Evolutionary conservation across 2,797 vertebrate species (phyloP), one percentile per base, ranked within the genome.

Genomic region (Aulostomus chinensis): DNA sequence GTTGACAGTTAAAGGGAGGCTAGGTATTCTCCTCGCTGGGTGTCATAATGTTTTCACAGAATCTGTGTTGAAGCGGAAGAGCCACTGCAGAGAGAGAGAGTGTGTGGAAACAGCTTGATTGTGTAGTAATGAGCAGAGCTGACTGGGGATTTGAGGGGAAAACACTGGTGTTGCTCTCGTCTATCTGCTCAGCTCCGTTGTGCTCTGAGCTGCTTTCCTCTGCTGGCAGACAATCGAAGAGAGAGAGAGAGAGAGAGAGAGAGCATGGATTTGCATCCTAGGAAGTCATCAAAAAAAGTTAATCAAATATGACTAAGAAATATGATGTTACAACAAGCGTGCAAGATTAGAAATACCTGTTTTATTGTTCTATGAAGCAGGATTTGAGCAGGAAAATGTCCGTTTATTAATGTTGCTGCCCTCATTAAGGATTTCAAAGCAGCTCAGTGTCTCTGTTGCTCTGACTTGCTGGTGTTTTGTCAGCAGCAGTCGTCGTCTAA

Each of bases 121-220:
- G 29, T 49, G 53, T 39, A 9, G 58, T 55, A 68, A 73, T 57
- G 67, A 66, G 70, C 47, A 7, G 37, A 69, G 58, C 40, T 42
- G 46, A 38, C 40, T 6, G 58, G 38, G 46, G 51, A 53, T 61
- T 70, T 59, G 36, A 50, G 30, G n/a, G n/a, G n/a, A n/a, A 45
- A 69, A 28, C 12, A 15, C 40, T 48, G 58, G 41, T 57, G 52
- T 49, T 62, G 46, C 58, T 51, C 42, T 34, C 4, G 17, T 51
- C 40, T 64, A 58, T 76, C 74, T 45, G 45, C 49, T 52, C 28
- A 3, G 16, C 53, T 58, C 37, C 3, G 10, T 39, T 37, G 26
- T 33, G 24, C 64, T 38, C 33, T 24, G 39, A 75, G 58, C 61
- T 24, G 51, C 60, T 67, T 63, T 29, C 17, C 37, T 40, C 41